Evolutionary conservation across 2,113 vertebrate genomes (phyloP).

Genomic region (Gambusia holbrooki): DNA sequence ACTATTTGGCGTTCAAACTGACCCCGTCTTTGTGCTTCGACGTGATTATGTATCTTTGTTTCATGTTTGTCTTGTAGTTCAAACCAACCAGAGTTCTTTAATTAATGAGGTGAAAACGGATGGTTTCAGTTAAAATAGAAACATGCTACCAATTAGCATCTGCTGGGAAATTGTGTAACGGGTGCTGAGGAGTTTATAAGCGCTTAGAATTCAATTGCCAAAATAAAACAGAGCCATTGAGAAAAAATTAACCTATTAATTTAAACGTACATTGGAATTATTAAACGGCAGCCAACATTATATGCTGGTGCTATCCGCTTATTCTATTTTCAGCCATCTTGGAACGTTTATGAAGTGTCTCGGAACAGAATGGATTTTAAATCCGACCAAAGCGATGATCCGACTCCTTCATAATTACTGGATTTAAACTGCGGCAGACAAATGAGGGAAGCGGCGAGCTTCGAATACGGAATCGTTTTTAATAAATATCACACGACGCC

Average conservation of each 20-base stretch:
- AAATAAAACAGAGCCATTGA: background rate
- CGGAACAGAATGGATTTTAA: constrained; percentile 15
- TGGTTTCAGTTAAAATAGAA: too few relatives aligned
- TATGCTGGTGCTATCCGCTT: background rate
- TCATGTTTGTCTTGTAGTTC: too few relatives aligned
- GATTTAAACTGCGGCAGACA: constrained; percentile 19
- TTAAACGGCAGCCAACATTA: background rate
- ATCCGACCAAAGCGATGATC: background rate
- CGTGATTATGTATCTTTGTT: background rate
- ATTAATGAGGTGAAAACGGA: too few relatives aligned
- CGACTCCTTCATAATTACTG: constrained; percentile 24
- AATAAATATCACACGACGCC: background rate
- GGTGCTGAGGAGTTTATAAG: background rate
- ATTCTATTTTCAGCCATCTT: constrained; percentile 1
- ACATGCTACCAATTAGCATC: background rate
- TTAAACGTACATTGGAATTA: background rate
- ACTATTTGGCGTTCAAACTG: background rate
- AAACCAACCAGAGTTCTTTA: too few relatives aligned
- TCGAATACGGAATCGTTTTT: background rate
- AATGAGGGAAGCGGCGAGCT: background rate
- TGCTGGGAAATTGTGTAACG: background rate
- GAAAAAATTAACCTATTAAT: background rate
- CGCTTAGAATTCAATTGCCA: background rate
- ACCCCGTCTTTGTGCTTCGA: background rate
- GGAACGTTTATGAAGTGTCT: constrained; percentile 3